These are phyloP conservation scores for Rugalucina vietnamica DNA, from an alignment of 2,888 invertebrate genomes.

Conservation along the genomic window DNA sequence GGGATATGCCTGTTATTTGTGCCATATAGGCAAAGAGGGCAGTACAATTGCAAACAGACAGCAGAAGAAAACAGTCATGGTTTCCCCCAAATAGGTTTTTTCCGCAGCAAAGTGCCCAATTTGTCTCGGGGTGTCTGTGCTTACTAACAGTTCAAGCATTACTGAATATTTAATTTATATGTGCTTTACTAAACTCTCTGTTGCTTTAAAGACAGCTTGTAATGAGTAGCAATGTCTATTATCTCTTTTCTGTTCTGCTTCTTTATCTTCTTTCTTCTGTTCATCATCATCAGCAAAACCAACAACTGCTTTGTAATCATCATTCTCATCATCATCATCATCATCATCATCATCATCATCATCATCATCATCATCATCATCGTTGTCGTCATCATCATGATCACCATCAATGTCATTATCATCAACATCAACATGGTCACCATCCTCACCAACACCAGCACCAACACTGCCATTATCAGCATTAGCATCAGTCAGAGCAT, in stretches of 20 bases:
- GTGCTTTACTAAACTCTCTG: too few species aligned
- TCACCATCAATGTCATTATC: slow-evolving; percentile 26
- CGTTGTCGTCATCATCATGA: slow-evolving; percentile 88
- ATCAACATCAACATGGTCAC: slow-evolving; percentile 11
- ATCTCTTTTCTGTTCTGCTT: neutral
- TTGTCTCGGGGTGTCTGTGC: too few species aligned
- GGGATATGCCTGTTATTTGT: too few species aligned
- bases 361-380: slow-evolving; percentile 31
- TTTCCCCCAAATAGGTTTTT: too few species aligned
- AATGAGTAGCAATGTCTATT: too few species aligned
- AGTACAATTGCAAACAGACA: too few species aligned
- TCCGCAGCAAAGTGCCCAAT: too few species aligned
- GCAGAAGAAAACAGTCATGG: too few species aligned
- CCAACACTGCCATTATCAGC: slow-evolving; percentile 7
- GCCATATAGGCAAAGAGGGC: too few species aligned
- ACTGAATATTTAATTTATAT: too few species aligned
- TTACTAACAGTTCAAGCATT: too few species aligned
- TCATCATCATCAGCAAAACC: neutral
- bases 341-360: slow-evolving; percentile 36
- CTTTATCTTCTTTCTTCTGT: neutral
- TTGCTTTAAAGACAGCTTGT: too few species aligned
- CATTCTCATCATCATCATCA: slow-evolving; percentile 34
- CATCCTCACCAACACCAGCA: slow-evolving; percentile 24
- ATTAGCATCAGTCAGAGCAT: neutral
- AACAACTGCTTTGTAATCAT: slow-evolving; percentile 13